Evolutionary conservation across 2,888 invertebrate genomes (phyloP).

Genomic region (Cephus runcator): DNA sequence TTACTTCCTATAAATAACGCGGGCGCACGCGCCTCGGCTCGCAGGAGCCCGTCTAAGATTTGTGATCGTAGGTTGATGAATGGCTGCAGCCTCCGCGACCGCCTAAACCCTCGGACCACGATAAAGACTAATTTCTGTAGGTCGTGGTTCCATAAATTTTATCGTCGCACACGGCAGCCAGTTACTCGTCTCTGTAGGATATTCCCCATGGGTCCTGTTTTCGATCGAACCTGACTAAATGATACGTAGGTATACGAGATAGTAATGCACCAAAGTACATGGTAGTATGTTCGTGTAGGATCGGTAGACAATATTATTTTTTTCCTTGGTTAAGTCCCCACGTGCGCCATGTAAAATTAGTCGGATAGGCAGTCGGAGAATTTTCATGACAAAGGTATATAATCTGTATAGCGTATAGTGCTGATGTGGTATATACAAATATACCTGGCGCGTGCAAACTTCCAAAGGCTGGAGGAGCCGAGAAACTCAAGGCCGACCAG

Average conservation of each 20-base stretch:
- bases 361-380: neutral
- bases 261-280: neutral
- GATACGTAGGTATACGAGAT: neutral
- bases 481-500: neutral
- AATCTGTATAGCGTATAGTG: neutral
- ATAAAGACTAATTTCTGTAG: constrained; percentile 19
- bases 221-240: neutral
- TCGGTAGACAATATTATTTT: neutral
- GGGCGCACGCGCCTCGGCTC: neutral
- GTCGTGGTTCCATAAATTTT: constrained; percentile 19
- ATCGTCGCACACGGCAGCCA: constrained; percentile 2
- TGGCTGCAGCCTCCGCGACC: constrained; percentile 1
- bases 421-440: neutral
- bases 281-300: neutral
- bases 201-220: neutral
- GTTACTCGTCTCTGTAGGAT: neutral
- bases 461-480: neutral
- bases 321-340: neutral
- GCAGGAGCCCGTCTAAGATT: constrained; percentile 8
- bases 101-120: neutral
- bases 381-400: neutral
- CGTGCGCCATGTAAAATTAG: neutral
- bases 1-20: constrained; percentile 20
- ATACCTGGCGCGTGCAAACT: neutral
- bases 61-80: constrained; percentile 9